Conservation (phyloP, 1,140 invertebrate genomes). For the Acromyrmex echinatior region DNA sequence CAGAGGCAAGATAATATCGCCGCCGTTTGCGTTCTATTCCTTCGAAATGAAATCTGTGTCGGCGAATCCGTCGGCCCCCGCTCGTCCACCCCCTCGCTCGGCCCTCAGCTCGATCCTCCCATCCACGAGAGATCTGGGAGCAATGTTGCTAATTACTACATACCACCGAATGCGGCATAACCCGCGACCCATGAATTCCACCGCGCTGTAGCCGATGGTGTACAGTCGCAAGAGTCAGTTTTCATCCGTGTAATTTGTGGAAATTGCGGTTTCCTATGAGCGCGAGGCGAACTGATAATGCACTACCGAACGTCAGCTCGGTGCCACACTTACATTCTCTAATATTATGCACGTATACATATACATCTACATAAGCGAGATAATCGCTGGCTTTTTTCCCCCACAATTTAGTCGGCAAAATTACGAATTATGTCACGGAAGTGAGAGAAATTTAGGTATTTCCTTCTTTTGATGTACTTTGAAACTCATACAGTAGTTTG, state of each 20-base stretch:
- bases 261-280: constrained; percentile 75
- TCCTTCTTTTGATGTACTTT: not conserved
- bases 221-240: constrained; percentile 77
- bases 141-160: constrained; percentile 86
- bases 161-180: constrained; percentile 85
- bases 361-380: not conserved
- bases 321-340: constrained; percentile 37
- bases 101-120: constrained; percentile 59
- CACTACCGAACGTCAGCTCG: constrained; percentile 53
- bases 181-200: constrained; percentile 84
- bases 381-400: not conserved
- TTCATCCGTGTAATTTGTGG: constrained; percentile 72
- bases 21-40: constrained; percentile 62
- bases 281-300: constrained; percentile 74
- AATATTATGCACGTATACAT: not conserved
- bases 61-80: constrained; percentile 50
- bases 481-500: not conserved
- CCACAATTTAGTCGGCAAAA: constrained; percentile 20
- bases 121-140: constrained; percentile 69
- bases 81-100: not conserved
- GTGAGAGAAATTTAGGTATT: not conserved
- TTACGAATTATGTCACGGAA: not conserved
- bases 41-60: constrained; percentile 80
- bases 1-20: constrained; percentile 60
- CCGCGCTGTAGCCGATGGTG: constrained; percentile 74